Evolutionary conservation across 2,888 invertebrate genomes (phyloP).

Genomic region (Iphiclides podalirius): DNA sequence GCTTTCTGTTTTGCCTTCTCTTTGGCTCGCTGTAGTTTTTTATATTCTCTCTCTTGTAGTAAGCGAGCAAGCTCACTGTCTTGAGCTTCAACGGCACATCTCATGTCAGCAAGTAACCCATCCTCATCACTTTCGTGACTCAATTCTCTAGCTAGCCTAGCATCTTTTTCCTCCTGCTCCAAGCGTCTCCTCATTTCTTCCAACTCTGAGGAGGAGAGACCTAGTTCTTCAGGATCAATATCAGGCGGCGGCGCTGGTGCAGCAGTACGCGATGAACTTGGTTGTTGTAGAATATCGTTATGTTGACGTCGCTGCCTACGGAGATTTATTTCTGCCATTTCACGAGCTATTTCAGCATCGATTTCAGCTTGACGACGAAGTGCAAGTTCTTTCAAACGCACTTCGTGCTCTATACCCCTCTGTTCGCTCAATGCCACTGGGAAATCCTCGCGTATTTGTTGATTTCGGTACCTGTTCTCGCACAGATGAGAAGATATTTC

Average conservation of each 20-base stretch:
- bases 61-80: conserved; percentile 67
- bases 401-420: conserved; percentile 63
- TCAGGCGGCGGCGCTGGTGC: conserved; percentile 34
- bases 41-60: conserved; percentile 70
- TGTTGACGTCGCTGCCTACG: conserved; percentile 59
- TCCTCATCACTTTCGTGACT: conserved; percentile 63
- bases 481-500: conserved; percentile 73
- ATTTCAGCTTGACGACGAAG: conserved; percentile 68
- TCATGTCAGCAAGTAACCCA: conserved; percentile 65
- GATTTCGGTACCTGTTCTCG: conserved; percentile 70
- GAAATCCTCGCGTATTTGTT: conserved; percentile 74
- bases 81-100: conserved; percentile 73
- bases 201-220: conserved; percentile 59
- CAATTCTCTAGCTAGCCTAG: conserved; percentile 60
- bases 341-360: conserved; percentile 69
- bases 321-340: conserved; percentile 71
- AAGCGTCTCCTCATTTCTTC: conserved; percentile 63
- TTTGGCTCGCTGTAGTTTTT: conserved; percentile 69
- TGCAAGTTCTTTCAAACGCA: conserved; percentile 53
- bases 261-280: conserved; percentile 53
- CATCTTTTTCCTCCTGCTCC: conserved; percentile 71
- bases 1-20: conserved; percentile 72
- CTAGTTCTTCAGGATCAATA: conserved; percentile 58
- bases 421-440: conserved; percentile 70
- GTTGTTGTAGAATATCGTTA: conserved; percentile 51